These are phyloP conservation scores for Cyclopterus lumpus DNA, from an alignment of 2,797 vertebrate species.

Conservation along the genomic window DNA sequence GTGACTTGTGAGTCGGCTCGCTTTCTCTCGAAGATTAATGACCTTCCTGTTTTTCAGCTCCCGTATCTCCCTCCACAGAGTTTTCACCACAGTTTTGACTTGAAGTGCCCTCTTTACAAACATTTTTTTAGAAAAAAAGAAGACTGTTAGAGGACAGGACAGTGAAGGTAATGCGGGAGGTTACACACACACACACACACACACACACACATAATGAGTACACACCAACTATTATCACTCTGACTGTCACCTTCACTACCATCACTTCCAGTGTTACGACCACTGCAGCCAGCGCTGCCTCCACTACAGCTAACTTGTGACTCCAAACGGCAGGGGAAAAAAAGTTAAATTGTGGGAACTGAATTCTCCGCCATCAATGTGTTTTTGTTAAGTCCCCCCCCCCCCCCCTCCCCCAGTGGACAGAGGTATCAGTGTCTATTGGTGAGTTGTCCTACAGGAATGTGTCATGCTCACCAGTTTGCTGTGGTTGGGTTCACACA, in stretches of 20 bases:
- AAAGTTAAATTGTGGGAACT: constrained; percentile 4
- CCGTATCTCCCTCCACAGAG: constrained; percentile 54
- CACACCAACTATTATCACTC: neutral
- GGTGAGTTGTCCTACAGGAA: constrained; percentile 64
- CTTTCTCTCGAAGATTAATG: constrained; percentile 72
- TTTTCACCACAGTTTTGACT: constrained; percentile 53
- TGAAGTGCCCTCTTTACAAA: constrained; percentile 27
- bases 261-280: constrained; percentile 24
- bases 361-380: constrained; percentile 19
- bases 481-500: constrained; percentile 34
- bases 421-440: constrained; percentile 64
- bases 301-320: constrained; percentile 18
- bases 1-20: constrained; percentile 50
- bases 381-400: constrained; percentile 44
- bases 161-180: constrained; percentile 1
- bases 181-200: constrained; percentile 2
- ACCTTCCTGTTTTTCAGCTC: constrained; percentile 70
- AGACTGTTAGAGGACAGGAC: constrained; percentile 26
- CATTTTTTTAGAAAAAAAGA: neutral
- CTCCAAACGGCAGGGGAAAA: neutral
- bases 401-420: constrained; percentile 19
- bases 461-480: constrained; percentile 68
- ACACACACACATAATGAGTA: neutral
- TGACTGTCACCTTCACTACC: neutral
- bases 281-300: neutral